Evolutionary conservation across 2,797 vertebrate species (phyloP).

Genomic region (Lithobates sylvaticus): DNA sequence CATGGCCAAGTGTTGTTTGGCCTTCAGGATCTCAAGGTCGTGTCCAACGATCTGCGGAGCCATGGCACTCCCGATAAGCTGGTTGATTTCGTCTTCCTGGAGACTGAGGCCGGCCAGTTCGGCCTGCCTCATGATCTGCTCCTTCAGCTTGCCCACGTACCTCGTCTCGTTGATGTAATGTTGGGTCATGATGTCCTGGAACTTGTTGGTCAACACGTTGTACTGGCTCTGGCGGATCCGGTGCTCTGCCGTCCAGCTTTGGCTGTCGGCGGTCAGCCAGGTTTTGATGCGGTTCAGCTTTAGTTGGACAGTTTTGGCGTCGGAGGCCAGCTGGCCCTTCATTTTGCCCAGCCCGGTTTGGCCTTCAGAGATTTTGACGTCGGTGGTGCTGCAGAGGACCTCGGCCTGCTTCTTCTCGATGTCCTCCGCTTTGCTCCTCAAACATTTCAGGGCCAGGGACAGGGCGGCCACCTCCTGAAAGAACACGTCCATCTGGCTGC

Average conservation of each 20-base stretch:
- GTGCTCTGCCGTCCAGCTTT: conserved; percentile 53
- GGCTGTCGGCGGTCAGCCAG: conserved; percentile 17
- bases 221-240: conserved; percentile 68
- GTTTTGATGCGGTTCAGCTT: conserved; percentile 61
- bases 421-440: conserved; percentile 66
- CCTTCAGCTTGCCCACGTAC: conserved; percentile 68
- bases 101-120: conserved; percentile 70
- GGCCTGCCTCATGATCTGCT: conserved; percentile 70
- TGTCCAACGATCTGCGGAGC: conserved; percentile 68
- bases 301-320: conserved; percentile 66
- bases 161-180: conserved; percentile 70
- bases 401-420: conserved; percentile 68
- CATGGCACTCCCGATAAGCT: conserved; percentile 62
- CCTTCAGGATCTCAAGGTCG: conserved; percentile 68
- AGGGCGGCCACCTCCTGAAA: conserved; percentile 69
- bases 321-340: conserved; percentile 62
- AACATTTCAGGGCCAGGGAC: conserved; percentile 62
- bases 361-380: conserved; percentile 59
- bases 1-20: conserved; percentile 65
- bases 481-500: conserved; percentile 48
- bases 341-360: conserved; percentile 63
- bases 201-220: conserved; percentile 64
- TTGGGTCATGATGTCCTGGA: conserved; percentile 60
- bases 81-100: conserved; percentile 64
- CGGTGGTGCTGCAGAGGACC: conserved; percentile 71